Conservation (phyloP, 2,797 vertebrate species). For the Sitta carolinensis region DNA sequence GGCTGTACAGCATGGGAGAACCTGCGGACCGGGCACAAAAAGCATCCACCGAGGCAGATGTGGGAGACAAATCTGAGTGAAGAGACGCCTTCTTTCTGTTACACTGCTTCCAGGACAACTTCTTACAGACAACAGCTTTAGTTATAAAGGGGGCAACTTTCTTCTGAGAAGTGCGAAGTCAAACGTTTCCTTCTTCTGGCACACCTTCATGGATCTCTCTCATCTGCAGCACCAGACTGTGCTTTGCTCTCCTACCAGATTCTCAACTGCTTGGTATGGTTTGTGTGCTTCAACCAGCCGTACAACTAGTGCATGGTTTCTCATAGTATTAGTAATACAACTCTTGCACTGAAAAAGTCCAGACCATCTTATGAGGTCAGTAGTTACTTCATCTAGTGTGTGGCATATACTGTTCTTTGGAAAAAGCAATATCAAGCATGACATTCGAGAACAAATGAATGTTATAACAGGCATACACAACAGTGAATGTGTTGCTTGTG, state of each 20-base stretch:
- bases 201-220: background rate
- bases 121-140: background rate
- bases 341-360: background rate
- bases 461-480: background rate
- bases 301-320: background rate
- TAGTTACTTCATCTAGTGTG: background rate
- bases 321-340: background rate
- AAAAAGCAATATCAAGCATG: background rate
- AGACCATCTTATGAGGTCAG: background rate
- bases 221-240: background rate
- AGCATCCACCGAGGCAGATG: rapidly evolving
- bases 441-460: background rate
- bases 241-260: background rate
- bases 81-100: background rate
- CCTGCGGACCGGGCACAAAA: background rate
- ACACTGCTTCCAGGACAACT: background rate
- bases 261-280: background rate
- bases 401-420: background rate
- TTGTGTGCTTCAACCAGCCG: background rate
- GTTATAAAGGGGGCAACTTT: background rate
- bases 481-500: background rate
- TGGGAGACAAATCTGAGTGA: background rate
- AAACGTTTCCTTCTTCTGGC: rapidly evolving
- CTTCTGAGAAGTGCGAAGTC: background rate
- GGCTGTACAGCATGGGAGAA: rapidly evolving